Conservation (phyloP, 2,113 vertebrate genomes). For the Leiothrix lutea region DNA sequence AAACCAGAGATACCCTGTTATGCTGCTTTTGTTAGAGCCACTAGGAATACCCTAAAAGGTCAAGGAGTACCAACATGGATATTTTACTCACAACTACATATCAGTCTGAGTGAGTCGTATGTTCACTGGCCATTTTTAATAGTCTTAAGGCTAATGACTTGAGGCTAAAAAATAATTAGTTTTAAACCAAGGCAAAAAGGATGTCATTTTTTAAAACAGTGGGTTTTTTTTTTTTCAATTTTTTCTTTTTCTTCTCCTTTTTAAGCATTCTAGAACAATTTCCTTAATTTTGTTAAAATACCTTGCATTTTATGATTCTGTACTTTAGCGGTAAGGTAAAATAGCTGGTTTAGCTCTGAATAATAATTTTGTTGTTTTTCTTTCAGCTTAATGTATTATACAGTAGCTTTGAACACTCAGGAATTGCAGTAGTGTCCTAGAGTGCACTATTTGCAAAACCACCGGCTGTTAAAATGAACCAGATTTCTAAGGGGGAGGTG, state of each 20-base stretch:
- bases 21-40: conserved; percentile 2
- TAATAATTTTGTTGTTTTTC: conserved; percentile 8
- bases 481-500: conserved; percentile 12
- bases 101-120: neutral
- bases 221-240: neutral
- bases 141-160: neutral
- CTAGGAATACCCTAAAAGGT: conserved; percentile 10
- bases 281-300: neutral
- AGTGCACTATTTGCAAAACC: conserved; percentile 33
- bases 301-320: neutral
- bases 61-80: neutral
- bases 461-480: conserved; percentile 23
- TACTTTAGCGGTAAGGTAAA: conserved; percentile 2
- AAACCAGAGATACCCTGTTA: neutral
- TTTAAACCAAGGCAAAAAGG: neutral
- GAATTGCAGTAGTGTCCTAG: conserved; percentile 34
- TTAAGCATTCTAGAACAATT: neutral
- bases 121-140: neutral
- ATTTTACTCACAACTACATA: neutral
- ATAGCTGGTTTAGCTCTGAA: neutral
- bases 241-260: neutral
- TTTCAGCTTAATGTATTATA: conserved; percentile 5
- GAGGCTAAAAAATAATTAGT: neutral
- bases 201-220: neutral
- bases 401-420: conserved; percentile 54